phyloP scores from a whole-genome alignment of 2,888 invertebrate species.

The Lithophane semibrunnea region DNA sequence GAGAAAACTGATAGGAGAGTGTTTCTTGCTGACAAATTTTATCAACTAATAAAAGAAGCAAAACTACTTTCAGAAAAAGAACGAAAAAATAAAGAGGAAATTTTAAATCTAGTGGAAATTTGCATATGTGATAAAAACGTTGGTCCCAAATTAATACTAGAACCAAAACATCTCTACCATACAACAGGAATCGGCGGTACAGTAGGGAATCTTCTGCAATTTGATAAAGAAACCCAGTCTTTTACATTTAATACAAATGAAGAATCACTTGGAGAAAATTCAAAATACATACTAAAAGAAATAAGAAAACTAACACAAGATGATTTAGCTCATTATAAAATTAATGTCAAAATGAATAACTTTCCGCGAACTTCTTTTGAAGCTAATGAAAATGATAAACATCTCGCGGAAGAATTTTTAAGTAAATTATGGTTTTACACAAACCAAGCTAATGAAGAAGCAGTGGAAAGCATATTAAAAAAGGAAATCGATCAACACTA shows the following conservation, averaged over 20 bases:
- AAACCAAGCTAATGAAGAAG: conserved; percentile 72
- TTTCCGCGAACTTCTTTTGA: conserved; percentile 71
- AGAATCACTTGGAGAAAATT: conserved; percentile 56
- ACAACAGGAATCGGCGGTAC: conserved; percentile 70
- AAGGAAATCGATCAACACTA: conserved; percentile 68
- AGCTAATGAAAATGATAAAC: conserved; percentile 66
- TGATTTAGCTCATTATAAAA: conserved; percentile 61
- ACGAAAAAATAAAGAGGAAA: conserved; percentile 29
- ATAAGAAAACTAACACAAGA: conserved; percentile 48
- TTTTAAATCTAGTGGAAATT: conserved; percentile 47
- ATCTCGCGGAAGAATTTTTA: conserved; percentile 69
- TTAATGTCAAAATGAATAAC: conserved; percentile 65
- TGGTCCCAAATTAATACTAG: conserved; percentile 62
- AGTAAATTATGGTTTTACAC: conserved; percentile 73
- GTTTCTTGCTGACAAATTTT: conserved; percentile 56
- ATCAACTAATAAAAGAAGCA: conserved; percentile 47
- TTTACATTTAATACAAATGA: conserved; percentile 64
- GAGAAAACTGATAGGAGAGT: conserved; percentile 39
- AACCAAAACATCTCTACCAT: conserved; percentile 65
- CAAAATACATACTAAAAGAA: conserved; percentile 62
- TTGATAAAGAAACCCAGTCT: conserved; percentile 60
- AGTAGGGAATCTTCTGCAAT: conserved; percentile 70
- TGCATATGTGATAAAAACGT: conserved; percentile 63
- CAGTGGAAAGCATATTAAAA: conserved; percentile 70
- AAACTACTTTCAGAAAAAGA: conserved; percentile 23